Percentiles rank a stretch among this genome's conserved stretches.
phyloP scores from a whole-genome alignment of 2,888 invertebrate species.

The Cenopis cana region DNA sequence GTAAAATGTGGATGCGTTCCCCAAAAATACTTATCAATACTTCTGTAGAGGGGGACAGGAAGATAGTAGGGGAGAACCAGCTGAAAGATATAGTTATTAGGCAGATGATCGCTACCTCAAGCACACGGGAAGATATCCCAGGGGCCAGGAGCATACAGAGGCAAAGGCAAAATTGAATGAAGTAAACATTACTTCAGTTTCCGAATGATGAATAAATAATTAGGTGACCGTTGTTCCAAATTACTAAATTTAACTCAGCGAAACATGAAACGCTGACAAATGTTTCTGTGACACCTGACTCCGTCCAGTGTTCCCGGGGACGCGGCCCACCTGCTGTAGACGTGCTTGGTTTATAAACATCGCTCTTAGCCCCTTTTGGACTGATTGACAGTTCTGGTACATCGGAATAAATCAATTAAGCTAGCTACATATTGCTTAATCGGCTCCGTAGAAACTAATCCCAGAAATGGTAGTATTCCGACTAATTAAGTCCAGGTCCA shows the following conservation, averaged over 20 bases:
- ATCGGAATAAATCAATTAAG: neutral
- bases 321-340: conserved; percentile 21
- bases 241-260: conserved; percentile 13
- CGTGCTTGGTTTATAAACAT: conserved; percentile 39
- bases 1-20: neutral
- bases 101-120: too few relatives aligned
- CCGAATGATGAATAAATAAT: too few relatives aligned
- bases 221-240: neutral
- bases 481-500: neutral
- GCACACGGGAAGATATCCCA: too few relatives aligned
- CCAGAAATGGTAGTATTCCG: neutral
- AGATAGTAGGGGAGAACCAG: too few relatives aligned
- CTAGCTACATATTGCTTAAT: neutral
- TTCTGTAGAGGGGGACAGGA: too few relatives aligned
- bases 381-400: conserved; percentile 23
- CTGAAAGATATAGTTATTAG: too few relatives aligned
- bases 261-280: conserved; percentile 24
- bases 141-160: too few relatives aligned
- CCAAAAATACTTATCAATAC: too few relatives aligned
- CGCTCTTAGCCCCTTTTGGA: conserved; percentile 24
- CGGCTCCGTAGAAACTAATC: neutral
- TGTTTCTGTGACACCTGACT: conserved; percentile 23
- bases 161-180: too few relatives aligned
- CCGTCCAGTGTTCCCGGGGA: conserved; percentile 27
- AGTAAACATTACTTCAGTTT: too few relatives aligned